Evolutionary conservation across 2,113 vertebrate species (phyloP).

Genomic region (Gopherus evgoodei): DNA sequence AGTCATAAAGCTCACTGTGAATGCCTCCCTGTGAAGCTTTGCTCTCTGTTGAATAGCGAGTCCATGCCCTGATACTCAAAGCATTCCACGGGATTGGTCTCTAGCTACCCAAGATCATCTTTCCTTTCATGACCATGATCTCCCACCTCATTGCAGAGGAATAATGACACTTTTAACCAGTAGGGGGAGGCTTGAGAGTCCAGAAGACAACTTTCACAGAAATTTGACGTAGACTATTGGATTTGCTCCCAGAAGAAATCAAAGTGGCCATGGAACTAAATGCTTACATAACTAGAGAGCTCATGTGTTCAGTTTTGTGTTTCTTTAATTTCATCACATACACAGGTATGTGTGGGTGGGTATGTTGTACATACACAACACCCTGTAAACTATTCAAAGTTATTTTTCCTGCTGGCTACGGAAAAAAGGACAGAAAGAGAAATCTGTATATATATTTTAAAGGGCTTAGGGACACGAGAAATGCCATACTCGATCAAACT

Average conservation of each 20-base stretch:
- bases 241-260: neutral
- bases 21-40: neutral
- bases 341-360: neutral
- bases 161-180: neutral
- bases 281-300: neutral
- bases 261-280: neutral
- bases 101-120: neutral
- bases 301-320: neutral
- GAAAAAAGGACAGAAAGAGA: neutral
- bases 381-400: neutral
- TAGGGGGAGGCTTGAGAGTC: neutral
- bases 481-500: neutral
- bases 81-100: neutral
- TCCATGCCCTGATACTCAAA: neutral
- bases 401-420: neutral
- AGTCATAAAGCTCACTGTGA: neutral
- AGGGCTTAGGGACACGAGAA: neutral
- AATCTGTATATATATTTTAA: neutral
- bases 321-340: neutral
- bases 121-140: neutral
- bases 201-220: neutral
- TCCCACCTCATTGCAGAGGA: neutral
- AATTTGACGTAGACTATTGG: neutral
- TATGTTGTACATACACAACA: neutral
- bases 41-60: neutral